Base-by-base conservation (phyloP, 2,113 vertebrate genomes). In the Sinocyclocheilus maitianheensis region DNA sequence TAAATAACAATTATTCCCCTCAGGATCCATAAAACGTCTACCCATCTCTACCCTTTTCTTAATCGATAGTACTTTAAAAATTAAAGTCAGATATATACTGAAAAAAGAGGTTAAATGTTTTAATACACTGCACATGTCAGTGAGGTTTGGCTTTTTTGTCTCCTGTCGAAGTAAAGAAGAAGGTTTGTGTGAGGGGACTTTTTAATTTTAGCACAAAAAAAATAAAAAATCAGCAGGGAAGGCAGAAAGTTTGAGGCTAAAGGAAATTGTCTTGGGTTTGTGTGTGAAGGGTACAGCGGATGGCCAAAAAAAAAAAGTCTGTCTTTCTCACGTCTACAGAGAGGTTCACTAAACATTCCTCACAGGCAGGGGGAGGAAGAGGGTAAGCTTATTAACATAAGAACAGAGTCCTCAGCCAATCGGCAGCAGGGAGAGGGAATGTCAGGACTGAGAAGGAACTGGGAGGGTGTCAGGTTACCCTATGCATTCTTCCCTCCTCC, bases 401-500 rank as follows among this genome's bases (percentile, higher is more conserved):
- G 88, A 92, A 92, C 89, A 90, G 87, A 84, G 77, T 74, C 80
- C 63, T 76, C 48, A 55, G 89, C 93, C 93, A 94, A 92, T 94
- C 90, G 83, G 82, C 75, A 55, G 83, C 83, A 30, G 84, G 88
- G 81, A 90, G 34, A 81, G 91, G 89, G 90, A 92, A 89, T 89
- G 88, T 92, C 88, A 91, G 92, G 91, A 91, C 89, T 88, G 88
- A 91, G 84, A 85, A 90, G 93, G 92, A 94, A 93, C 90, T 90
- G 74, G 91, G 92, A 86, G 89, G 88, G 93, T 94, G 91, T 95
- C 88, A 46, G 87, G 87, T 95, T 95, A 90, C 94, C 30, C 60
- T n/a, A n/a, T 60, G 77, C 88, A 86, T 88, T 89, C 83, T 88
- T 90, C 87, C 88, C 89, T 87, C 87, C 90, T 83, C 88, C 51